A percentile compares a stretch with the other conserved stretches of the same genome.
These are phyloP conservation scores for Euplagia quadripunctaria DNA, from an alignment of 2,888 invertebrate species.

Conservation along the genomic window DNA sequence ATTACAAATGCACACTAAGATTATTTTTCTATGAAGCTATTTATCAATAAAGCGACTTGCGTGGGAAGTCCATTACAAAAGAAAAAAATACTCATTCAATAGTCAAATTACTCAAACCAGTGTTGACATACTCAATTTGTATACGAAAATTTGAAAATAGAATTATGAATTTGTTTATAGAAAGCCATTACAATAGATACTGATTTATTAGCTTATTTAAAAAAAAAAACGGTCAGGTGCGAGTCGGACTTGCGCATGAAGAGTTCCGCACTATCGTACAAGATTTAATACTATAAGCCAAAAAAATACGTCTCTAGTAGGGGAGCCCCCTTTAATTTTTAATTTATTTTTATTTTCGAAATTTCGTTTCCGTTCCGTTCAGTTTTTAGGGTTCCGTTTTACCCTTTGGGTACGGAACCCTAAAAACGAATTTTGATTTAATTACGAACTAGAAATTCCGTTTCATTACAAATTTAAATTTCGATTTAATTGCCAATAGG, in stretches of 20 bases:
- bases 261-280: too few relatives aligned
- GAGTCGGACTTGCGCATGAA: too few relatives aligned
- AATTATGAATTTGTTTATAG: neutral
- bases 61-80: neutral
- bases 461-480: neutral
- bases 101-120: neutral
- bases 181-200: neutral
- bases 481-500: neutral
- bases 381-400: too few relatives aligned
- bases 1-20: too few relatives aligned
- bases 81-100: neutral
- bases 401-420: too few relatives aligned
- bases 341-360: too few relatives aligned
- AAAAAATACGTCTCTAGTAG: too few relatives aligned
- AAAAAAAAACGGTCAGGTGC: neutral
- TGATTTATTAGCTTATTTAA: neutral
- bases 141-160: neutral
- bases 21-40: neutral
- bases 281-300: too few relatives aligned
- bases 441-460: neutral
- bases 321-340: too few relatives aligned
- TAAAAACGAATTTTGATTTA: too few relatives aligned
- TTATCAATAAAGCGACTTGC: neutral
- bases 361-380: too few relatives aligned
- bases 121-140: neutral